Base-by-base conservation (phyloP, 2,113 vertebrate species). In the Cavia aperea region DNA sequence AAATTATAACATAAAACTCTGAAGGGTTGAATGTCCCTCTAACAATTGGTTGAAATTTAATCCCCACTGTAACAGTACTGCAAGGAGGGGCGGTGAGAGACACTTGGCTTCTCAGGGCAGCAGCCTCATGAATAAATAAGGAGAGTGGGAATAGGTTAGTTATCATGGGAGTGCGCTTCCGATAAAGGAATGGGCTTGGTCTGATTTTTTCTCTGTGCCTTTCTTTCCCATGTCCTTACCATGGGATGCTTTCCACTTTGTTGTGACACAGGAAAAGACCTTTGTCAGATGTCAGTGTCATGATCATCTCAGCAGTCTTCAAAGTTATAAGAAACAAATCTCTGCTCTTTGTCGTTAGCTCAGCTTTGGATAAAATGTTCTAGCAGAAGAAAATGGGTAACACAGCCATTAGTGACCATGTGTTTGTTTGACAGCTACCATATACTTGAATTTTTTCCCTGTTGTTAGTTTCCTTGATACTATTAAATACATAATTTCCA, bases 41-140 rank as follows among this genome's bases (percentile, higher is more conserved):
- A 68, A 84, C 83, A 73, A 31, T 29, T 8, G n/a, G 60, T 84
- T 77, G 86, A 88, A 89, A 93, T 16, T n/a, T 43, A 46, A 49
- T 84, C 7, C 54, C 58, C 49, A 51, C 9, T n/a, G 39, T 31
- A 89, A 73, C 31, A 58, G 33, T 78, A 16, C 54, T 49, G 77
- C 66, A 5, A 33, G 66, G 24, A 43, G 49, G 21, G 5, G 36
- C 15, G 36, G 31, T 60, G 31, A 12, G 49, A 85, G 70, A 89
- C 5, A 3, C 43, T 89, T n/a, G 11, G 23, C 12, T 89, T n/a
- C 77, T 84, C 7, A 15, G 39, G 21, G 26, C 60, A 23, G 18
- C 24, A 43, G 3, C 43, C 43, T 83, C 78, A 82, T 88, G 66
- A 93, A 75, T 93, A 93, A 88, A 56, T 75, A 54, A 88, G 75